A percentile compares a stretch with the other conserved stretches of the same genome.
Conservation (phyloP, 2,797 vertebrate species). For the Poecilia wingei region DNA sequence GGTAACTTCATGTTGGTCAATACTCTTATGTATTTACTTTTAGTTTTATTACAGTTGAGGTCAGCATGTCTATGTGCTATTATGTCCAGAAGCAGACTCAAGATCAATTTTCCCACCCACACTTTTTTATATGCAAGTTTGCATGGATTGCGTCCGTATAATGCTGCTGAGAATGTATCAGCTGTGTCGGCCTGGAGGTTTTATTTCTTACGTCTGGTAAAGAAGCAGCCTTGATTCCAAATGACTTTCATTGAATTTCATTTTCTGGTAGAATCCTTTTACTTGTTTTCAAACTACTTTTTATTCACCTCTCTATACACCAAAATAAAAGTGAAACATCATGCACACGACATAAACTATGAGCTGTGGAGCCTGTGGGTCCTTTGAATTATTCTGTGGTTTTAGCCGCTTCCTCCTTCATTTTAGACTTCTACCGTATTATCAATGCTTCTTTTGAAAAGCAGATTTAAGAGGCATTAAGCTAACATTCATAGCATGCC, state of each 20-base stretch:
- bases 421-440: neutral
- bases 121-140: neutral
- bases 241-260: neutral
- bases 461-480: conserved; percentile 38
- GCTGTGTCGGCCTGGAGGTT: neutral
- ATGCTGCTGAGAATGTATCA: neutral
- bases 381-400: neutral
- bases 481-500: conserved; percentile 10
- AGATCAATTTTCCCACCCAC: neutral
- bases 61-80: neutral
- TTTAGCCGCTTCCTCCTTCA: neutral
- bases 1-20: conserved; percentile 7
- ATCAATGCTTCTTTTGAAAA: conserved; percentile 21
- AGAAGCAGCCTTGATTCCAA: neutral
- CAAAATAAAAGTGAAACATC: neutral
- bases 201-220: neutral
- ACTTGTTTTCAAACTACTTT: neutral
- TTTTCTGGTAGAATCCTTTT: neutral
- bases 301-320: neutral
- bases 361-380: neutral
- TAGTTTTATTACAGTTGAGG: neutral
- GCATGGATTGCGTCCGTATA: neutral
- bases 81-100: neutral
- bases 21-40: neutral
- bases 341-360: neutral